Evolutionary conservation across 2,888 invertebrate genomes (phyloP), one percentile per base, ranked within the genome.

Genomic region (Dolichomitus sp.): DNA sequence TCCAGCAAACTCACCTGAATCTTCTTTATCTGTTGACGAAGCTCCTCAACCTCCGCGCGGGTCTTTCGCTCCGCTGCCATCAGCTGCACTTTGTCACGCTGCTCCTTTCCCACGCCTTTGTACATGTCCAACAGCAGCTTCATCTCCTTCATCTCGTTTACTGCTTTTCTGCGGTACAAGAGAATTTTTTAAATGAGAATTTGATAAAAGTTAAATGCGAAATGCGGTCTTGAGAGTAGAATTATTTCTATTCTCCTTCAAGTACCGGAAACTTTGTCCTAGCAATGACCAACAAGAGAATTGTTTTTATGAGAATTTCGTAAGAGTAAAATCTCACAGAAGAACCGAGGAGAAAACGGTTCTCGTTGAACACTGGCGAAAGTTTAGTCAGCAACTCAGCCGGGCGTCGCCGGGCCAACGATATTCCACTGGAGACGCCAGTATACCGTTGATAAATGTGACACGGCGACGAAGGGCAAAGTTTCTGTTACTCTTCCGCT

Each of bases 101-200:
- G 98, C 91, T 99, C 99, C 93, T 99, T 99, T 80, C 98, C 97
- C 9, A 98, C 98, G n/a, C 98, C 98, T 94, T 99, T 99, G 94
- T 99, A 99, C 98, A 99, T 99, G 93, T 99, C 99, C 84, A 99
- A 94, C 12, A 99, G 94, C 0, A 99, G 94, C 92, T 99, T 99
- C 96, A 99, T 96, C 93, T 99, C 99, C 90, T 98, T 98, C 94
- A 98, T 98, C 92, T 98, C 98, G 92, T 98, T 98, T 63, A 97
- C 95, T 12, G 98, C 97, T 95, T 98, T 99, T 52, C 77, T 82
- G 66, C 14, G 40, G 4, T 27, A 17, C 30, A 17, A 59, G 6
- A 30, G 12, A 30, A 6, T 57, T 30, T 52, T 52, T 52, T 54
- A 17, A 4, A 4, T n/a, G 4, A 48, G 4, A 17, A 17, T 17